Percentiles rank a stretch among this genome's conserved stretches.
phyloP scores from a whole-genome alignment of 1,140 invertebrate species.

The Zaprionus gabonicus region DNA sequence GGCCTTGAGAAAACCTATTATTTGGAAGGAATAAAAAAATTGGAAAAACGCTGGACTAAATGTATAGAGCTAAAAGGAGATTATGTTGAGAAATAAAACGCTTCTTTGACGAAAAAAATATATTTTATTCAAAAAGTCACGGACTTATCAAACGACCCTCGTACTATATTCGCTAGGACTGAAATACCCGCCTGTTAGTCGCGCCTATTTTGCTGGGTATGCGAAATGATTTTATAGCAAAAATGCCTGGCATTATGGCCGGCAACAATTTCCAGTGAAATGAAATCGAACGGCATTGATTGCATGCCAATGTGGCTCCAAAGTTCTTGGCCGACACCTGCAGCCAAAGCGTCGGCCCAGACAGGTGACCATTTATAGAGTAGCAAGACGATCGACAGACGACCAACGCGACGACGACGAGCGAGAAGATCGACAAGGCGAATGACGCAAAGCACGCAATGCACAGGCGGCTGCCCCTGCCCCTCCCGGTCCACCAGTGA shows the following conservation, averaged over 20 bases:
- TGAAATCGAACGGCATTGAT: constrained; percentile 82
- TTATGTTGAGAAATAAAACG: too few relatives aligned
- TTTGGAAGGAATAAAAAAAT: too few relatives aligned
- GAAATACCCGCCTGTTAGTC: constrained; percentile 10
- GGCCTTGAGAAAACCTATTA: too few relatives aligned
- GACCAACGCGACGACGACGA: constrained; percentile 42
- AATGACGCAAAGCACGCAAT: constrained; percentile 79
- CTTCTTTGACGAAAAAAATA: too few relatives aligned
- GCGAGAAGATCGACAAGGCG: constrained; percentile 49
- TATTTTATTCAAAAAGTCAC: too few relatives aligned
- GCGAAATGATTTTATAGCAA: constrained; percentile 51
- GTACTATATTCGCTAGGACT: too few relatives aligned
- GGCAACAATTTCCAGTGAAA: constrained; percentile 72
- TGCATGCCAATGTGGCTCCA: constrained; percentile 82
- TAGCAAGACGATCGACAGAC: constrained; percentile 80
- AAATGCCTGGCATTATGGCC: constrained; percentile 69
- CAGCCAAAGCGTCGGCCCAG: constrained; percentile 55
- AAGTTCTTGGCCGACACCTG: constrained; percentile 80
- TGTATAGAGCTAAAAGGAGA: too few relatives aligned
- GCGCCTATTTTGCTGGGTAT: constrained; percentile 22
- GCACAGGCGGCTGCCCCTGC: constrained; percentile 17
- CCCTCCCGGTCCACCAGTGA: background rate
- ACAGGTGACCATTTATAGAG: constrained; percentile 75
- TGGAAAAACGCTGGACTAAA: too few relatives aligned
- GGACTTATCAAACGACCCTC: too few relatives aligned